Evolutionary conservation across 2,888 invertebrate genomes (phyloP).

Genomic region (Hypolimnas misippus): DNA sequence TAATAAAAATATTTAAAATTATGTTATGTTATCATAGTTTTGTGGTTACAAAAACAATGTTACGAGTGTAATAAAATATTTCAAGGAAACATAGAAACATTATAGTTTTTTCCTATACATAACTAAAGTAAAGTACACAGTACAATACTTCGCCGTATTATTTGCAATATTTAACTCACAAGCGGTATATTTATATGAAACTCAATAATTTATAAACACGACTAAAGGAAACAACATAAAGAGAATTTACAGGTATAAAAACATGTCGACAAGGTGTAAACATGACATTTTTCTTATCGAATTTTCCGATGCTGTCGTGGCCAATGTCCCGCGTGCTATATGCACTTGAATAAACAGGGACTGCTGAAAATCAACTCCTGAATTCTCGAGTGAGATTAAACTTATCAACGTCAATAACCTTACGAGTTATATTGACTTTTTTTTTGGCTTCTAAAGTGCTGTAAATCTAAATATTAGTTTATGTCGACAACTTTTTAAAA

Average conservation of each 20-base stretch:
- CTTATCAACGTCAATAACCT: slow-evolving; percentile 34
- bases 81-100: no score
- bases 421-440: slow-evolving; percentile 15
- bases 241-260: slow-evolving; percentile 4
- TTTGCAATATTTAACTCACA: no score
- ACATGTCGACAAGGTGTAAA: slow-evolving; percentile 4
- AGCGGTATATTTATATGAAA: neutral
- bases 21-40: no score
- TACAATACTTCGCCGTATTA: no score
- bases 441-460: slow-evolving; percentile 1
- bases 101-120: no score
- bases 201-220: no score
- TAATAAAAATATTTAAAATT: no score
- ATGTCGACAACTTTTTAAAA: neutral
- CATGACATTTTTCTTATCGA: slow-evolving; percentile 8
- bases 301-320: slow-evolving; percentile 17
- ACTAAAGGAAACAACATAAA: neutral
- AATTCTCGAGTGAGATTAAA: slow-evolving; percentile 28
- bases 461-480: slow-evolving; percentile 21
- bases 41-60: no score
- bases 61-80: no score
- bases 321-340: slow-evolving; percentile 26
- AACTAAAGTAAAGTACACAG: no score
- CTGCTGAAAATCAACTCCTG: slow-evolving; percentile 31
- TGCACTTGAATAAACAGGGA: slow-evolving; percentile 30